Evolutionary conservation across 2,113 vertebrate species (phyloP).

Genomic region (Cyanoramphus novaezelandiae): DNA sequence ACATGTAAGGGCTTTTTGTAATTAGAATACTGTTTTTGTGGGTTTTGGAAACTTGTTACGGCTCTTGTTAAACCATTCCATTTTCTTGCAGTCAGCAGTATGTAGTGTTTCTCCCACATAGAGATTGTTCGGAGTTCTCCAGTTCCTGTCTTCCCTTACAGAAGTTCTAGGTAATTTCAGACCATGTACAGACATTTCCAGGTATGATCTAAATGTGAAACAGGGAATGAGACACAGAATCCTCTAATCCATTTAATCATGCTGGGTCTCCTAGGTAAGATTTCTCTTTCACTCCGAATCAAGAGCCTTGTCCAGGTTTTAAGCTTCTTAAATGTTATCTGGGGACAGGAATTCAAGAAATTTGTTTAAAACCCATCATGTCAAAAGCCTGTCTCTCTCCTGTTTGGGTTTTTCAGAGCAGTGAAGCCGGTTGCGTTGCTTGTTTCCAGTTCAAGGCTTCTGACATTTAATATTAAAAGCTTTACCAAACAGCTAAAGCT

Average conservation of each 20-base stretch:
- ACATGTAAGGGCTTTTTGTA: constrained; percentile 34
- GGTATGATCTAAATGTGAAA: background rate
- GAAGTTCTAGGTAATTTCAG: background rate
- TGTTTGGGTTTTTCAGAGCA: background rate
- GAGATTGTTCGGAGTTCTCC: background rate
- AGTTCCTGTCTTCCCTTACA: constrained; percentile 8
- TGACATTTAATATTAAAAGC: background rate
- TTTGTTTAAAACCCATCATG: background rate
- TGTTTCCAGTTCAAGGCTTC: background rate
- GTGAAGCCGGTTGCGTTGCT: background rate
- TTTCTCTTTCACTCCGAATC: background rate
- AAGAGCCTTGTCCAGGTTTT: background rate
- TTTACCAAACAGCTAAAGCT: background rate
- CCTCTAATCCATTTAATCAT: background rate
- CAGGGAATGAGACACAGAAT: background rate
- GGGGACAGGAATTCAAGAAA: background rate
- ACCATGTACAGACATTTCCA: background rate
- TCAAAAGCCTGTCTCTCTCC: background rate
- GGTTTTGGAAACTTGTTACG: background rate
- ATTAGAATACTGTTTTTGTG: constrained; percentile 12
- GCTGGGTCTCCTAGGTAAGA: constrained; percentile 29
- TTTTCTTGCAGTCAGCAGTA: constrained; percentile 1
- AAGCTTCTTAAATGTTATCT: background rate
- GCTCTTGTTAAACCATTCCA: constrained; percentile 43
- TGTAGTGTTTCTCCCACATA: background rate